phyloP scores from a whole-genome alignment of 2,888 invertebrate genomes.

The Andrena minutula region DNA sequence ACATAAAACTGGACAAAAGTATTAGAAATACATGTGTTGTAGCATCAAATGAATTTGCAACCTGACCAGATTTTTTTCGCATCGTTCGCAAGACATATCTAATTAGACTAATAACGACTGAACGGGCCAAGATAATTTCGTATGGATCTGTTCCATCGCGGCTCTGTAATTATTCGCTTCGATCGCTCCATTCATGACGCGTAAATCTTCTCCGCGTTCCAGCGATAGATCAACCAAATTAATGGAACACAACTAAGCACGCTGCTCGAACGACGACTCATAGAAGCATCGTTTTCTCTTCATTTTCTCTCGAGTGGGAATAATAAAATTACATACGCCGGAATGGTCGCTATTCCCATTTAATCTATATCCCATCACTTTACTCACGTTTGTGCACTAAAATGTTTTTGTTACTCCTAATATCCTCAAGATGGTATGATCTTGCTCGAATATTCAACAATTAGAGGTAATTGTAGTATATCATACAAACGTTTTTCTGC shows the following conservation, averaged over 20 bases:
- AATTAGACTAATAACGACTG: slow-evolving; percentile 42
- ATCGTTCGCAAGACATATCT: slow-evolving; percentile 14
- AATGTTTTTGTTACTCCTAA: not conserved
- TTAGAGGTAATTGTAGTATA: no score
- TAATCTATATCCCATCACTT: not conserved
- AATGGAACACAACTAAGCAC: slow-evolving; percentile 60
- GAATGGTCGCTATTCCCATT: not conserved
- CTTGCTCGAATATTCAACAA: no score
- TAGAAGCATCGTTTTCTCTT: slow-evolving; percentile 48
- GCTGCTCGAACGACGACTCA: slow-evolving; percentile 18
- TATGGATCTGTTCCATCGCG: slow-evolving; percentile 41
- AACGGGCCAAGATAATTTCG: slow-evolving; percentile 40
- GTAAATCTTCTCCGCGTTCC: slow-evolving; percentile 43
- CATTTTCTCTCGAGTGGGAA: slow-evolving; percentile 26
- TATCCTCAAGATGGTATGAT: no score
- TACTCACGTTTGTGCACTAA: not conserved
- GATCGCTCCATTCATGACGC: slow-evolving; percentile 51
- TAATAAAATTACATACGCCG: not conserved
- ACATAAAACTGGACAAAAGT: no score
- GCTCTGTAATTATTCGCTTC: slow-evolving; percentile 58
- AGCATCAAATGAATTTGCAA: not conserved
- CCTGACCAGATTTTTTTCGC: not conserved
- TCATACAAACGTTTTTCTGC: no score
- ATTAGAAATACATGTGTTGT: not conserved
- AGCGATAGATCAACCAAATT: slow-evolving; percentile 51